Conservation (phyloP, 2,797 vertebrate species). For the Enteromius anoplus region DNA sequence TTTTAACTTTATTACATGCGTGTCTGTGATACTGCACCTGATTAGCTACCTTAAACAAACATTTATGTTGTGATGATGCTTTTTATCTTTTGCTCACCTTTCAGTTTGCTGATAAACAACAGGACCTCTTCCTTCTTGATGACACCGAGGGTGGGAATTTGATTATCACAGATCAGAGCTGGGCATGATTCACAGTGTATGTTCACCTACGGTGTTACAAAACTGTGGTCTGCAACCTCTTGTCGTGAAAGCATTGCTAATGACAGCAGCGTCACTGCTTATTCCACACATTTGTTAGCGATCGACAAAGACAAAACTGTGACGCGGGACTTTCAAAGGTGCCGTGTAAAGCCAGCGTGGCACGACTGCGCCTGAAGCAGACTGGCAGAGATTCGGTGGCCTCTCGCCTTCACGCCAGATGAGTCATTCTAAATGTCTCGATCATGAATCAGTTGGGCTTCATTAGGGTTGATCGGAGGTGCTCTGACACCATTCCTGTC, state of each 20-base stretch:
- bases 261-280: background rate
- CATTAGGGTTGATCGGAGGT: conserved; percentile 49
- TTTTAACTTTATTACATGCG: no score
- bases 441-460: conserved; percentile 47
- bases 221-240: conserved; percentile 14
- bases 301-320: conserved; percentile 16
- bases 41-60: background rate
- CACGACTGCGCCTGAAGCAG: background rate
- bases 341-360: background rate
- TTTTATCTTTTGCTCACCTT: background rate
- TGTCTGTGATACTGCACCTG: no score
- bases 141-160: background rate
- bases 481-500: conserved; percentile 19
- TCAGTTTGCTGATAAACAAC: background rate
- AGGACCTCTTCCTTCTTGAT: background rate
- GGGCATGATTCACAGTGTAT: conserved; percentile 3
- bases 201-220: conserved; percentile 6
- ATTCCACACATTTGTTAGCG: conserved; percentile 5
- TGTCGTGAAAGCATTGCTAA: background rate
- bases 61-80: background rate
- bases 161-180: conserved; percentile 4
- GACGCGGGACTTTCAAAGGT: conserved; percentile 5
- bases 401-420: conserved; percentile 20
- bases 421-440: conserved; percentile 50
- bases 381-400: conserved; percentile 12